These are phyloP conservation scores for Perca fluviatilis DNA, from an alignment of 2,113 vertebrate species.

Conservation along the genomic window DNA sequence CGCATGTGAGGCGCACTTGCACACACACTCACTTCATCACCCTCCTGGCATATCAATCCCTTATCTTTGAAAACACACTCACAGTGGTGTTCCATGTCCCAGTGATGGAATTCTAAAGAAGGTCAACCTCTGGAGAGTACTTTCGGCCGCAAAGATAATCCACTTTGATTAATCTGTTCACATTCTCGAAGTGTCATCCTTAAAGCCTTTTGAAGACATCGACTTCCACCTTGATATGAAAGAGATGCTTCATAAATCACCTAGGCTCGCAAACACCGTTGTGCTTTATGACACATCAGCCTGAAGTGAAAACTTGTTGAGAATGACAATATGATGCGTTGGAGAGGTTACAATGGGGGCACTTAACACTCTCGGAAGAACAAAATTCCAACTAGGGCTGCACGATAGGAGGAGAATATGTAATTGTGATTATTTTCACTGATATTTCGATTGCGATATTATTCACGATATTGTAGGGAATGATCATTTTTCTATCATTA, in stretches of 20 bases:
- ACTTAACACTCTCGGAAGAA: conserved; percentile 27
- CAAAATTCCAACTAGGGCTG: not conserved
- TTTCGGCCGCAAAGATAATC: conserved; percentile 63
- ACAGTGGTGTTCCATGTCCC: conserved; percentile 57
- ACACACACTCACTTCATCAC: conserved; percentile 39
- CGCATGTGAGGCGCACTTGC: conserved; percentile 18
- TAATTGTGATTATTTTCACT: no score
- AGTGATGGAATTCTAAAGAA: conserved; percentile 69
- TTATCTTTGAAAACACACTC: conserved; percentile 76
- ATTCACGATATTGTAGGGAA: no score
- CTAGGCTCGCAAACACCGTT: conserved; percentile 26
- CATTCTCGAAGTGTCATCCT: conserved; percentile 62
- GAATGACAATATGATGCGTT: conserved; percentile 44
- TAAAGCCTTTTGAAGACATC: conserved; percentile 41
- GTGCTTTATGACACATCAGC: conserved; percentile 28
- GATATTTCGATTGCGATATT: no score
- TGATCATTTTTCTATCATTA: no score
- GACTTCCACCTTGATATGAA: conserved; percentile 59
- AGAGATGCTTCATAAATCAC: conserved; percentile 66
- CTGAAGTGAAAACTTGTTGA: conserved; percentile 51
- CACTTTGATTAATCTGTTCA: conserved; percentile 75
- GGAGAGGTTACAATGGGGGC: conserved; percentile 20
- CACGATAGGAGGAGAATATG: no score
- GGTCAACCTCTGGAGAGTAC: conserved; percentile 69
- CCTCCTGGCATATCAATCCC: conserved; percentile 48